A percentile compares a stretch with the other conserved stretches of the same genome.
These are phyloP conservation scores for Drosophila neotestacea DNA, from an alignment of 2,888 invertebrate genomes.

Conservation along the genomic window DNA sequence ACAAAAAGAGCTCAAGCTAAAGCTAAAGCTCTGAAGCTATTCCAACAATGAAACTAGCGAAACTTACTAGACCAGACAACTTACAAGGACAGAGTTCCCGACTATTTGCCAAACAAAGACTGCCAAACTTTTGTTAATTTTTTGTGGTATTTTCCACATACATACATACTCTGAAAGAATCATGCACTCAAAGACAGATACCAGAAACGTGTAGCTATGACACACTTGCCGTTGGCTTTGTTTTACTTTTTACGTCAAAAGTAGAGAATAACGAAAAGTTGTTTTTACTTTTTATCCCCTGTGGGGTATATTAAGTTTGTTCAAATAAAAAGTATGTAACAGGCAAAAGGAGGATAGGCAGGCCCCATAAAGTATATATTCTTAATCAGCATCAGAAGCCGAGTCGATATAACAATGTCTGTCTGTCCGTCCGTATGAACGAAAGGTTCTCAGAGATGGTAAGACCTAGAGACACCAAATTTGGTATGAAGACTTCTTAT, in stretches of 20 bases:
- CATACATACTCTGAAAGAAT: neutral
- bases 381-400: too few species aligned
- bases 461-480: too few species aligned
- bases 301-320: too few species aligned
- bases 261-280: constrained; percentile 38
- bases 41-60: constrained; percentile 1
- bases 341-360: too few species aligned
- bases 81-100: constrained; percentile 29
- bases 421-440: too few species aligned
- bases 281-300: constrained; percentile 54
- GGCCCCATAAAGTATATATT: too few species aligned
- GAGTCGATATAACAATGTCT: too few species aligned
- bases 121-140: constrained; percentile 56
- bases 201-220: constrained; percentile 42
- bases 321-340: too few species aligned
- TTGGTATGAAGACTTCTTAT: too few species aligned
- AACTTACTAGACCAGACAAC: constrained; percentile 38
- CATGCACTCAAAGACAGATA: neutral
- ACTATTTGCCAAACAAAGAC: constrained; percentile 13
- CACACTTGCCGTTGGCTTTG: constrained; percentile 64
- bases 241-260: constrained; percentile 16
- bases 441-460: too few species aligned
- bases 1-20: neutral
- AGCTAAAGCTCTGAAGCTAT: neutral
- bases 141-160: constrained; percentile 21